phyloP scores from a whole-genome alignment of 2,888 invertebrate species.

The Drosophila nigritarsus region DNA sequence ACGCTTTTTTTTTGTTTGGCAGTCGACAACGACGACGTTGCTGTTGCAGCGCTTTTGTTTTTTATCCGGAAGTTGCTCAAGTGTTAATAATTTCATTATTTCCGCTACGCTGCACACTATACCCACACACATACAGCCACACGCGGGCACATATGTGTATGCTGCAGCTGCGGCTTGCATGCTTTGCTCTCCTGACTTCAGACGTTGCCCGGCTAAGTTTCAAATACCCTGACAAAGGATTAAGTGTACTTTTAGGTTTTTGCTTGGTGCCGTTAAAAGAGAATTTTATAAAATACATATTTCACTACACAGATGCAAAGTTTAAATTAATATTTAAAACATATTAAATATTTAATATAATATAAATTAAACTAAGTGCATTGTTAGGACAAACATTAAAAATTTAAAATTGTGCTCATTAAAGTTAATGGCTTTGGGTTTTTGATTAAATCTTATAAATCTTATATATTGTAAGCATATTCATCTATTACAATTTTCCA shows the following conservation, averaged over 20 bases:
- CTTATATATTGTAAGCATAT: not conserved
- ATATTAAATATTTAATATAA: not conserved
- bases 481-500: not conserved
- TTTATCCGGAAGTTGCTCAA: constrained; percentile 80
- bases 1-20: constrained; percentile 41
- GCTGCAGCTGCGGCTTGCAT: constrained; percentile 59
- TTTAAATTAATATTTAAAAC: not conserved
- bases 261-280: not conserved
- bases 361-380: not conserved
- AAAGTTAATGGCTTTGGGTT: not conserved
- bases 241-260: not conserved
- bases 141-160: constrained; percentile 51
- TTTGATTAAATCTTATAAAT: not conserved
- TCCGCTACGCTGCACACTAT: constrained; percentile 68
- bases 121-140: constrained; percentile 38
- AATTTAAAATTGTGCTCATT: not conserved
- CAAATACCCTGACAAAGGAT: constrained; percentile 43
- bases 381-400: not conserved
- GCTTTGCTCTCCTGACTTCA: constrained; percentile 63
- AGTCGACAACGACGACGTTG: constrained; percentile 26
- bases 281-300: not conserved
- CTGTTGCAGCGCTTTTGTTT: constrained; percentile 72
- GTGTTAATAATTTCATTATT: constrained; percentile 82
- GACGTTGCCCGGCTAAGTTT: constrained; percentile 56
- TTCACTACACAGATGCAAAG: not conserved